Base-by-base conservation (phyloP, 2,113 vertebrate species). In the Periophthalmodon schlosseri region DNA sequence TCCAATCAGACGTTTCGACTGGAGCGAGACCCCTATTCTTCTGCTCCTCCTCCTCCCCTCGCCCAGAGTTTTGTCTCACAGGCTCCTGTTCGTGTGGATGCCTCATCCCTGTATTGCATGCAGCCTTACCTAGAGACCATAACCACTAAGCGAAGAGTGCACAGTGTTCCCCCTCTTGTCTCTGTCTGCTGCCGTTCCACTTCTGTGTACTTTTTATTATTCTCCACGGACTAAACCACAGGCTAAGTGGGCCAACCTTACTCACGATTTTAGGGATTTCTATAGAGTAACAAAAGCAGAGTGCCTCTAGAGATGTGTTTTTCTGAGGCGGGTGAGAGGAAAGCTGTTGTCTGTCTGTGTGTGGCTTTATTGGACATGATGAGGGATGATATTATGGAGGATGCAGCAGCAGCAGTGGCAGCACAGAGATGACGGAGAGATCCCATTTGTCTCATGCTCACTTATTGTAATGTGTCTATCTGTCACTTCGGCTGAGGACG, bases 1-100 rank as follows among this genome's bases (percentile, higher is more conserved):
- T 91, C 90, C 86, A 90, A 91, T 88, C 91, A 89, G 89, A 90
- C 90, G 88, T 86, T 91, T 91, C 85, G 81, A 83, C 84, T 85
- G 82, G 85, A 91, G 85, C 73, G 80, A 83, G 83, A 85, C 86
- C 82, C 84, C 80, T 86, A 84, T 88, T 91, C 87, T 86, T 84
- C 84, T 88, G 76, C 83, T 88, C 78, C 85, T 64, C 86, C 81
- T 77, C 87, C 83, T 85, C 23, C 57, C 23, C 21, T 79, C 82
- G 83, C 80, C 82, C 58, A 16, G 81, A 82, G 81, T 81, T 83
- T 83, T 84, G 64, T 69, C 81, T 81, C 87, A 81, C 77, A 85
- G 87, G 74, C 73, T 44, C 60, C 73, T 47, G 73, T 78, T 68
- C 39, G 72, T 66, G 74, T 23, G 61, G 79, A 75, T 77, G 70